Conservation (phyloP, 2,113 vertebrate species). For the Hemiprocne comata region DNA sequence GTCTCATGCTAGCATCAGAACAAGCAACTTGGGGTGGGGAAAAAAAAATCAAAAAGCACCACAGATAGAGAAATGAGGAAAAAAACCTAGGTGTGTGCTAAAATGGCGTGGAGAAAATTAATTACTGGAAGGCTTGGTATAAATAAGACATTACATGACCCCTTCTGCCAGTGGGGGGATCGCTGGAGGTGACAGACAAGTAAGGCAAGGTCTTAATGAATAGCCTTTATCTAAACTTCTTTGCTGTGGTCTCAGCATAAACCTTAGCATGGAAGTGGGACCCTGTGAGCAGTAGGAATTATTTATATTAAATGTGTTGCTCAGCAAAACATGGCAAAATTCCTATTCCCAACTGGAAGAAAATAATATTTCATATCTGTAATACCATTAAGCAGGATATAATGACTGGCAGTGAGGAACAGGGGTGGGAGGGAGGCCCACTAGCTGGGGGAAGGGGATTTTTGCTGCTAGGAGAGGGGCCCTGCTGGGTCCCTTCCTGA, state of each 20-base stretch:
- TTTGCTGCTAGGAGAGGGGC: not conserved
- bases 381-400: not conserved
- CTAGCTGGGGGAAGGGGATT: fast-evolving
- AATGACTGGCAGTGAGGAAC: not conserved
- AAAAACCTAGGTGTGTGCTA: constrained; percentile 4
- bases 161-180: constrained; percentile 25
- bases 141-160: constrained; percentile 50
- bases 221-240: constrained; percentile 42
- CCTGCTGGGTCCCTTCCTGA: not conserved
- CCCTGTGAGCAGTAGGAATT: constrained; percentile 35
- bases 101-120: constrained; percentile 33
- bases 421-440: not conserved
- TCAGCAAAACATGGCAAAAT: constrained; percentile 57
- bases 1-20: constrained; percentile 69
- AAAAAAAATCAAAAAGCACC: constrained; percentile 21
- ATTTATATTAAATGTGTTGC: constrained; percentile 53
- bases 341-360: constrained; percentile 53
- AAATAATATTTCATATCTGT: constrained; percentile 50
- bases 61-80: constrained; percentile 45
- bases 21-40: constrained; percentile 48
- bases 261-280: constrained; percentile 32
- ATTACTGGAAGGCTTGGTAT: constrained; percentile 37
- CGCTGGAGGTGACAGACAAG: constrained; percentile 43
- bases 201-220: constrained; percentile 22
- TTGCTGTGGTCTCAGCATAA: constrained; percentile 41